Evolutionary conservation across 2,113 vertebrate species (phyloP).

Genomic region (Tretioscincus oriximinensis): DNA sequence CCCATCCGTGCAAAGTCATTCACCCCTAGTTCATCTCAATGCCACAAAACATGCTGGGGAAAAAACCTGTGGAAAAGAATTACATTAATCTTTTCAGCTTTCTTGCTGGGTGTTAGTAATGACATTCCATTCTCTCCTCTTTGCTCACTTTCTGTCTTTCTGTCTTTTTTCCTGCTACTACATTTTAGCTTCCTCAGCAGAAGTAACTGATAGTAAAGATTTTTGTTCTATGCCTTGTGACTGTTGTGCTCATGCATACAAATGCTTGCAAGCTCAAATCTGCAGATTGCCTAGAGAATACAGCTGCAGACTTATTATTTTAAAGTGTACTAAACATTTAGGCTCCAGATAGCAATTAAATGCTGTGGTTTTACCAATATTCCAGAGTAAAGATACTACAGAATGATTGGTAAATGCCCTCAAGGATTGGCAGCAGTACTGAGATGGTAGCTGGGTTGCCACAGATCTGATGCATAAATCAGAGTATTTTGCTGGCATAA

Average conservation of each 20-base stretch:
- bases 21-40: conserved; percentile 57
- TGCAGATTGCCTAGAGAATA: conserved; percentile 31
- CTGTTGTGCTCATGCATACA: not conserved
- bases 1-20: conserved; percentile 42
- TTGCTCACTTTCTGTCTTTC: conserved; percentile 19
- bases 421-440: too few species aligned
- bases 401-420: too few species aligned
- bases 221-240: conserved; percentile 19
- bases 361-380: too few species aligned
- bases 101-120: conserved; percentile 37
- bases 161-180: conserved; percentile 37
- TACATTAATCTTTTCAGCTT: conserved; percentile 69
- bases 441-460: too few species aligned
- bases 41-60: conserved; percentile 51
- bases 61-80: conserved; percentile 47
- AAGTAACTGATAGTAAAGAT: conserved; percentile 43
- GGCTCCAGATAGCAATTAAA: not conserved
- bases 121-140: conserved; percentile 50
- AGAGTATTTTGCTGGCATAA: too few species aligned
- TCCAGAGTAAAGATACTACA: too few species aligned
- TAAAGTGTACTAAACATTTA: not conserved
- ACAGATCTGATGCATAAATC: too few species aligned
- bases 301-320: not conserved
- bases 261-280: not conserved
- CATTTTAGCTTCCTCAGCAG: conserved; percentile 29